Base-by-base conservation (phyloP, 1,140 invertebrate genomes). In the Catajapyx aquilonaris region DNA sequence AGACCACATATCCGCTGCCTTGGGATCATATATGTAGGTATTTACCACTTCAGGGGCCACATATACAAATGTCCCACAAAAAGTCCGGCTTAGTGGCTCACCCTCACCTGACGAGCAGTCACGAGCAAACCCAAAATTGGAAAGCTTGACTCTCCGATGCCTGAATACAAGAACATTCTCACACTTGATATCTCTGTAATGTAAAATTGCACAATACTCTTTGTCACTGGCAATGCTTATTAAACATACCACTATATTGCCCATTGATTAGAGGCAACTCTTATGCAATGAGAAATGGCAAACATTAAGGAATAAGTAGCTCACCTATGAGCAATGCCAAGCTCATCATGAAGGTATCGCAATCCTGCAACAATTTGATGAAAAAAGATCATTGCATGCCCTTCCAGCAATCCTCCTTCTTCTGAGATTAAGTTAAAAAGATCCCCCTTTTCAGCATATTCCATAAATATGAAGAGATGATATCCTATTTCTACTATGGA, bases 81-180 rank as follows among this genome's bases (percentile, higher is more conserved):
- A 38, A 7, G 38, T n/a, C n/a, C n/a, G n/a, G n/a, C n/a, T n/a
- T 40, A 18, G 23, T n/a, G n/a, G n/a, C n/a, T n/a, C n/a, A n/a
- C n/a, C n/a, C n/a, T n/a, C n/a, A n/a, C n/a, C n/a, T n/a, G 11
- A 10, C 33, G 23, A 35, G 30, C 20, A 25, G 15, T 15, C n/a
- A 20, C 31, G 15, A 3, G 38, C 38, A 20, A 67, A 67, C 25
- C 65, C 65, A 52, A 67, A 67, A 58, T 54, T 57, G 44, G 57
- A 56, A 40, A 61, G 53, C 51, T 60, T 60, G 15, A 61, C 57
- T 39, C 57, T 57, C 10, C 53, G 43, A 36, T 53, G 55, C 23
- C 52, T 50, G 43, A 59, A 56, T 10, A 60, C 43, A 7, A 60
- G 47, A 5, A 60, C 42, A 44, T 60, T 60, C 43, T 59, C 57